Evolutionary conservation across 2,113 vertebrate genomes (phyloP), one percentile per base, ranked within the genome.

Genomic region (Mustela lutreola): DNA sequence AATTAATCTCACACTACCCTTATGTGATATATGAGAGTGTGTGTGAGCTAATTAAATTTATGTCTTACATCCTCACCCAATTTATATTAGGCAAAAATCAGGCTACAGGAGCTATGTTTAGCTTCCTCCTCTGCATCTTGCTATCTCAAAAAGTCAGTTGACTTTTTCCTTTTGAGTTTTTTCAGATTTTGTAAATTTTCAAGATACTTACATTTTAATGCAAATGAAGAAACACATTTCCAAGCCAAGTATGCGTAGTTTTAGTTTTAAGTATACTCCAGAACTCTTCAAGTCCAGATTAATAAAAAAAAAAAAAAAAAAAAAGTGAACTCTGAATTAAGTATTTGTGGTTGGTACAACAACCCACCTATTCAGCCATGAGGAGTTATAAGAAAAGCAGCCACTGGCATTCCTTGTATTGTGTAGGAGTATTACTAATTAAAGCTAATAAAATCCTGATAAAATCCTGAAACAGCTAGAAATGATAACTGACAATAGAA

Each of bases 361-460:
- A 73, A 48, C 71, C 42, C 39, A 78, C 33, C 67, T n/a, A 56
- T 58, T 96, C 71, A 73, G 2, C 33, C 71, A 70, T 26, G 45
- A 31, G n/a, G 36, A 91, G 93, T 71, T 39, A 91, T 92, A 86
- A 71, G 39, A 58, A 42, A 87, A 85, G 78, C 89, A 85, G 81
- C 65, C 76, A 14, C 1, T 94, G 89, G 36, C n/a, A 70, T 39
- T 91, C 36, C 39, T 70, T 31, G 7, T n/a, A 22, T 22, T 86
- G 26, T 11, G 26, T 39, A 31, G 11, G 15, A 56, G 8, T 31
- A 65, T 11, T 65, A 39, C 62, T 48, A 31, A 83, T 71, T 26
- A 85, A 89, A 65, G 65, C 36, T 83, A 31, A 76, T 31, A 62
- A 79, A 93, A 87, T 14, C 39, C 11, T 65, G 7, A 75, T 48